Conservation (phyloP, 1,140 invertebrate genomes). For the Euschistus heros region DNA sequence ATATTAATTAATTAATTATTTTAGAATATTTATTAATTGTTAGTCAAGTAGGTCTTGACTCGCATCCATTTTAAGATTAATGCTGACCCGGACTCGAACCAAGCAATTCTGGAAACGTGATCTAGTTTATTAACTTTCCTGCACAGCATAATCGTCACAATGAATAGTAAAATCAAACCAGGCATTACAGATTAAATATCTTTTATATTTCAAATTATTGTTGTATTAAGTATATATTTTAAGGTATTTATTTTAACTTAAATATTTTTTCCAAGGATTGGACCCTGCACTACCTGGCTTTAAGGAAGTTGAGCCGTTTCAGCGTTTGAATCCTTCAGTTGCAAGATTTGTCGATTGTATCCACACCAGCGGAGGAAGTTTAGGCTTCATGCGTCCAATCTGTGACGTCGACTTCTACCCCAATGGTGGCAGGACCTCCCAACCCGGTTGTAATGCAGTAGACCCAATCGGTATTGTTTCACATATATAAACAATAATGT, state of each 20-base stretch:
- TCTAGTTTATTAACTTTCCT: no score
- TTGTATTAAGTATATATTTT: neutral
- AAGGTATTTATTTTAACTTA: neutral
- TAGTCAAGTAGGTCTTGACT: no score
- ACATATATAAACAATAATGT: no score
- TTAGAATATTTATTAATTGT: no score
- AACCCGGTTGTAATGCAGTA: conserved; percentile 47
- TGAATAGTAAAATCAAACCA: no score
- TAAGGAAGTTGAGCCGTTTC: conserved; percentile 28
- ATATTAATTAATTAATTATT: no score
- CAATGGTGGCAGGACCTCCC: conserved; percentile 42
- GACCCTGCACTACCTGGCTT: conserved; percentile 36
- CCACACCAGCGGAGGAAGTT: conserved; percentile 44
- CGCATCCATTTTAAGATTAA: no score
- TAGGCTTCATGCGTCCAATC: conserved; percentile 40
- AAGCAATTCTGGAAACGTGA: no score
- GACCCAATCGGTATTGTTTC: no score
- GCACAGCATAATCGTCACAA: no score
- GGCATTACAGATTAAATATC: no score
- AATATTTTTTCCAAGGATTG: conserved; percentile 29
- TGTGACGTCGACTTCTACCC: conserved; percentile 52
- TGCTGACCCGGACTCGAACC: no score
- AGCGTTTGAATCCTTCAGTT: conserved; percentile 32
- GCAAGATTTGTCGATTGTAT: conserved; percentile 46
- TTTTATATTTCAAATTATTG: neutral